A percentile compares a stretch with the other conserved stretches of the same genome.
These are phyloP conservation scores for Saccostrea echinata DNA, from an alignment of 1,140 invertebrate species.

Conservation along the genomic window DNA sequence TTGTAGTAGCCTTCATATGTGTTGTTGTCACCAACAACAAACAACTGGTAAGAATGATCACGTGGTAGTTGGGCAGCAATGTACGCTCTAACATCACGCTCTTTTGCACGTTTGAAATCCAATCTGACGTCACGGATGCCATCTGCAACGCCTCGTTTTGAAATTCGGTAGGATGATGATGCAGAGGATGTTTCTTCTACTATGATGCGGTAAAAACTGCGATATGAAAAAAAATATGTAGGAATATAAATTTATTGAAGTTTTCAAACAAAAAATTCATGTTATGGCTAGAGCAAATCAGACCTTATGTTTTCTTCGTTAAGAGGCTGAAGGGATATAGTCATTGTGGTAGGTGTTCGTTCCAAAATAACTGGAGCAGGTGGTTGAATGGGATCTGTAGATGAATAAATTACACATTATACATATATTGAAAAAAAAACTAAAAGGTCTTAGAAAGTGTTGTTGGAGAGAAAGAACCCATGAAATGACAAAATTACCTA, in stretches of 20 bases:
- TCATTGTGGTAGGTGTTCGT: slow-evolving; percentile 64
- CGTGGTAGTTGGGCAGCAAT: slow-evolving; percentile 88
- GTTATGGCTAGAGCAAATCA: background rate
- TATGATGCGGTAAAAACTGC: slow-evolving; percentile 69
- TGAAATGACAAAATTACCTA: slow-evolving; percentile 57
- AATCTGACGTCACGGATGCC: slow-evolving; percentile 59
- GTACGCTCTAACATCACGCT: slow-evolving; percentile 87
- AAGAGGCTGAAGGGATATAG: slow-evolving; percentile 58
- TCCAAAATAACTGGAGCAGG: slow-evolving; percentile 61
- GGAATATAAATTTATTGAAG: background rate
- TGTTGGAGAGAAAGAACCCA: too few relatives aligned
- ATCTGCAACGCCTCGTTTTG: slow-evolving; percentile 49
- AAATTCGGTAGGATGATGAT: background rate
- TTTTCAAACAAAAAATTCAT: background rate
- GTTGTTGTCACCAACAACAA: slow-evolving; percentile 88
- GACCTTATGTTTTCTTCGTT: slow-evolving; percentile 64
- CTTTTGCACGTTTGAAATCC: slow-evolving; percentile 81
- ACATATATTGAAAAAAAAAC: background rate
- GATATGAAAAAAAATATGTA: slow-evolving; percentile 8
- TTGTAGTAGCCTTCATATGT: slow-evolving; percentile 90
- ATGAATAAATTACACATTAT: background rate
- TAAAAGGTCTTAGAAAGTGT: too few relatives aligned
- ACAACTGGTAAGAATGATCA: slow-evolving; percentile 81
- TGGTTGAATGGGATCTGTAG: slow-evolving; percentile 62
- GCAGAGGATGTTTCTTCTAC: slow-evolving; percentile 58